phyloP scores from a whole-genome alignment of 2,888 invertebrate genomes.

The Limnephilus rhombicus region DNA sequence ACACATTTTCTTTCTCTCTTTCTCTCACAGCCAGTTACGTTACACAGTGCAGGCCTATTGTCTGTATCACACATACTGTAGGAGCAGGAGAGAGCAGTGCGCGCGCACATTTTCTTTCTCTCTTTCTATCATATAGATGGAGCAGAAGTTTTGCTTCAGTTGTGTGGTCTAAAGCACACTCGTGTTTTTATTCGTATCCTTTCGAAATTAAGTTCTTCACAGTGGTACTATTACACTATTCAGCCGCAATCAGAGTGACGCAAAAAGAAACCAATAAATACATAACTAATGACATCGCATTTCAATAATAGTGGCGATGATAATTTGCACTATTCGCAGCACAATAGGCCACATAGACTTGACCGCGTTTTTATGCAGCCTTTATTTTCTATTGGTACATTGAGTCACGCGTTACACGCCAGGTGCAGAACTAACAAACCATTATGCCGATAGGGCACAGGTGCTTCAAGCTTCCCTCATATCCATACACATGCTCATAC shows the following conservation, averaged over 20 bases:
- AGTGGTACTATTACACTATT: not conserved
- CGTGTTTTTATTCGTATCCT: too few species aligned
- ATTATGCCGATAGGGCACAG: not conserved
- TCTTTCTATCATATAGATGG: too few species aligned
- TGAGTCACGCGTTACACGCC: not conserved
- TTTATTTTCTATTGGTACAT: not conserved
- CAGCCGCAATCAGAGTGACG: not conserved
- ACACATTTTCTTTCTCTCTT: too few species aligned
- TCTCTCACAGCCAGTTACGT: too few species aligned
- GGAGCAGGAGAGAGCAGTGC: too few species aligned
- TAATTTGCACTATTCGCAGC: not conserved
- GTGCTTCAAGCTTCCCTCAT: not conserved
- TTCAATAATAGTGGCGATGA: not conserved
- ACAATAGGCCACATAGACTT: not conserved
- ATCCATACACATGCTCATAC: not conserved
- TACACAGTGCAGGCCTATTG: too few species aligned
- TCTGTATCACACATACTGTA: too few species aligned
- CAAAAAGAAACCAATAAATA: not conserved
- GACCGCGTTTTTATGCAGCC: not conserved
- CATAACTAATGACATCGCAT: not conserved
- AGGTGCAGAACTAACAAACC: not conserved
- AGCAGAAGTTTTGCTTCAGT: too few species aligned
- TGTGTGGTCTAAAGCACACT: too few species aligned
- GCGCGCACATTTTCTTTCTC: too few species aligned
- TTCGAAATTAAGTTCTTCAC: not conserved